A percentile compares a stretch with the other conserved stretches of the same genome.
phyloP scores from a whole-genome alignment of 2,888 invertebrate species.

The Lymantria monacha region DNA sequence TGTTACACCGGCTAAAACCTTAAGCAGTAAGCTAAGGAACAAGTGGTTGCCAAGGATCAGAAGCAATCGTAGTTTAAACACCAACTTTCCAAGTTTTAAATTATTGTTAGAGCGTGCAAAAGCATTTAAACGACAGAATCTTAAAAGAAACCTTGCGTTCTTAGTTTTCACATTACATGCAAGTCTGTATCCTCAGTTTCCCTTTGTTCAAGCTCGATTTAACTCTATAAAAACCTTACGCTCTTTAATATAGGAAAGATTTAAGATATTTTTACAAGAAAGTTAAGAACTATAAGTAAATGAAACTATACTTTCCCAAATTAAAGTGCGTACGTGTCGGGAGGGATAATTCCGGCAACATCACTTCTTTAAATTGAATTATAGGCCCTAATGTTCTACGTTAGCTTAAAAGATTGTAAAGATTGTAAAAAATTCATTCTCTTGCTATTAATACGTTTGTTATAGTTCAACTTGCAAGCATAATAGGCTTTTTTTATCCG shows the following conservation, averaged over 20 bases:
- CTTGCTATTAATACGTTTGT: too few relatives aligned
- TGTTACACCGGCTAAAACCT: conserved; percentile 3
- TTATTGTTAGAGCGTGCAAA: background rate
- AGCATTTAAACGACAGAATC: background rate
- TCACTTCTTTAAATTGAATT: conserved; percentile 21
- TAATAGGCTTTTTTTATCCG: too few relatives aligned
- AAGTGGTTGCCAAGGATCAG: background rate
- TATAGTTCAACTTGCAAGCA: too few relatives aligned
- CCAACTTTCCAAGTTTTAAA: background rate
- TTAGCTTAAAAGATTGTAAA: background rate
- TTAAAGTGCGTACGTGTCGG: conserved; percentile 28
- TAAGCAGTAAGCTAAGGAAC: background rate
- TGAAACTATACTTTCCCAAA: conserved; percentile 16
- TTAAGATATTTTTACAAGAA: conserved; percentile 34
- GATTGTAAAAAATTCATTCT: background rate
- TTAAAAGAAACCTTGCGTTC: conserved; percentile 1
- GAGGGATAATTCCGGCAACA: conserved; percentile 25
- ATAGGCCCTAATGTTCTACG: background rate
- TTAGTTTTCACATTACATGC: conserved; percentile 5
- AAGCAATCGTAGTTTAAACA: background rate
- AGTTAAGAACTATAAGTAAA: conserved; percentile 12
- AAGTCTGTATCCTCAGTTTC: conserved; percentile 8
- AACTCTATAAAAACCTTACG: conserved; percentile 19
- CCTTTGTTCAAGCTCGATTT: conserved; percentile 25
- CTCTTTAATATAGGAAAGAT: conserved; percentile 23